Evolutionary conservation across 37 sponge, comb jelly and placozoan species (phyloP), one percentile per base, ranked within the genome.

Genomic region (Hormiphora californensis): DNA sequence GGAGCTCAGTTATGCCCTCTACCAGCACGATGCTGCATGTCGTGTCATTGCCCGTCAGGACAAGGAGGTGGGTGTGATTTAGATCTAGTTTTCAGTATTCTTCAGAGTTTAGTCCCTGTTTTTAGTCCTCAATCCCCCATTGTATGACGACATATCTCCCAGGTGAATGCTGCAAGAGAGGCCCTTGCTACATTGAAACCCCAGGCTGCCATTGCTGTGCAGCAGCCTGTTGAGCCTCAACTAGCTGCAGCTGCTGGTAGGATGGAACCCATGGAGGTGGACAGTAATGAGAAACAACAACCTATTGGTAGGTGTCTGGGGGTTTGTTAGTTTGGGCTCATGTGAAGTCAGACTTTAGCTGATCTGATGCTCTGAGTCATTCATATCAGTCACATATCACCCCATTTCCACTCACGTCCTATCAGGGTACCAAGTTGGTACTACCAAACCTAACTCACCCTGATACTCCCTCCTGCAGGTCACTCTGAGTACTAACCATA

Each of bases 11-110:
- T 97, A 98, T 89, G 99, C 96, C 25, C 90, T 98, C 36, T 98
- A 98, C 88, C 99, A 98, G 78, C 96, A 94, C 54, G 99, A 98
- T 54, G 96, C 99, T 41, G 99, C 99, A 1, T 98, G 99, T 55
- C 85, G 99, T 21, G 99, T 98, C 54, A 98, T 98, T 39, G 99
- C 99, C 0, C 63, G 99, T n/a, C 89, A 95, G 39, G 95, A 93
- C 39, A 93, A 92, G 69, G 99, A 98, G 88, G 81, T 73, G 27
- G 27, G 81, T 9, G 3, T 15, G 15, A 49, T 17, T 15, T 49
- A 15, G 9, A 49, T 49, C 15, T 49, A 49, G 9, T 49, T 49
- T 15, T 17, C 9, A 49, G 9, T 49, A 49, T 49, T 17, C 53
- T 49, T 49, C 53, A 49, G n/a, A n/a, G n/a, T n/a, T n/a, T n/a